A percentile compares a stretch with the other conserved stretches of the same genome.
phyloP scores from a whole-genome alignment of 2,888 invertebrate genomes.

The Danaus chrysippus region DNA sequence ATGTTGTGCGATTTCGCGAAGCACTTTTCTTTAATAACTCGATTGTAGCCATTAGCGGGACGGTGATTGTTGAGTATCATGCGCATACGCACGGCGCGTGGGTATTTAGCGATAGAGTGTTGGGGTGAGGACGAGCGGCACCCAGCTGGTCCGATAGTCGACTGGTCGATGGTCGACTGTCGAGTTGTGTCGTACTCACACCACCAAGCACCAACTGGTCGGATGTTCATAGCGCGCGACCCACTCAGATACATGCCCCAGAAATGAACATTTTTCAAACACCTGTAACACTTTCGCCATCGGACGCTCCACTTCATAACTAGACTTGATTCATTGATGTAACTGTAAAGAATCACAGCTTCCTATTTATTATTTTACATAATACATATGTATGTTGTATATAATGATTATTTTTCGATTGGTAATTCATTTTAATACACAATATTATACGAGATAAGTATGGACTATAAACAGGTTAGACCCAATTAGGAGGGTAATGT shows the following conservation, averaged over 20 bases:
- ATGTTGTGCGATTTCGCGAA: conserved; percentile 14
- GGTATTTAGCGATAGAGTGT: neutral
- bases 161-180: conserved; percentile 14
- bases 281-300: conserved; percentile 62
- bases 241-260: conserved; percentile 51
- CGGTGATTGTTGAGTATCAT: neutral
- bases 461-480: too few species aligned
- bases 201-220: conserved; percentile 23
- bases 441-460: too few species aligned
- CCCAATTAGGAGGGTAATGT: too few species aligned
- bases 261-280: conserved; percentile 49
- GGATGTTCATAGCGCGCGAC: conserved; percentile 33
- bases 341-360: conserved; percentile 2
- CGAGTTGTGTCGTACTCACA: conserved; percentile 31
- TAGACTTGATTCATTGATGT: neutral
- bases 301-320: conserved; percentile 43
- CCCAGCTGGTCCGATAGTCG: conserved; percentile 14
- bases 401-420: too few species aligned
- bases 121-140: neutral
- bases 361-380: neutral
- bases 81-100: neutral
- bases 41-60: conserved; percentile 4
- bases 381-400: neutral
- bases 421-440: too few species aligned
- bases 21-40: conserved; percentile 9